Conservation (phyloP, 30 jellyfish, hydroid and myxozoan species). For the Catostylus mosaicus region DNA sequence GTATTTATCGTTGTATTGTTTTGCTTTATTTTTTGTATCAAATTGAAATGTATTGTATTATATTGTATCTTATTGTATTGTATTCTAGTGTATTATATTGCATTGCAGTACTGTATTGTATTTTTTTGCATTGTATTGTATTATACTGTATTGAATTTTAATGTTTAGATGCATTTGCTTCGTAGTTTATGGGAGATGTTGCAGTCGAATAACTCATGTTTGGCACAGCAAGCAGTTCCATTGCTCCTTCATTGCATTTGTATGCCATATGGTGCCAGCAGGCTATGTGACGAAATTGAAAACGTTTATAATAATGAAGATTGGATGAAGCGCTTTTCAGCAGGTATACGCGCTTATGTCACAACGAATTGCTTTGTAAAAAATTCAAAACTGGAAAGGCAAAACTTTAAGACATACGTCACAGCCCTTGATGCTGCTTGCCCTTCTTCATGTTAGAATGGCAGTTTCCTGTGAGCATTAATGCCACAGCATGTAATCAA, state of each 20-base stretch:
- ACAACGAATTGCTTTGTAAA: background rate
- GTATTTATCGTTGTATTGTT: no score
- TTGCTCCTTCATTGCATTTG: slow-evolving; percentile 81
- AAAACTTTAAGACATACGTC: background rate
- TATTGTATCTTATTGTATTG: no score
- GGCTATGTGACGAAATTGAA: slow-evolving; percentile 75
- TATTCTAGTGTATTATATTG: no score
- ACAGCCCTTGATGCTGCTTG: background rate
- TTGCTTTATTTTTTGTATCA: no score
- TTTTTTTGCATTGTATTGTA: no score
- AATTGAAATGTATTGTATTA: no score
- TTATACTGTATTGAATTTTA: background rate
- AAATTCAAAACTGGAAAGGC: no score
- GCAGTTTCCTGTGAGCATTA: no score
- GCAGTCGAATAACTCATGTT: slow-evolving; percentile 76
- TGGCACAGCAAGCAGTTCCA: slow-evolving; percentile 93
- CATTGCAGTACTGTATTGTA: slow-evolving; percentile 3
- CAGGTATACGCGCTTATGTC: slow-evolving; percentile 88
- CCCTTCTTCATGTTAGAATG: no score
- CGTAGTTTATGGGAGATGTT: slow-evolving; percentile 88
- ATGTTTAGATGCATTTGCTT: no score
- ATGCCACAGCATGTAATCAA: no score
- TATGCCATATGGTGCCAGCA: slow-evolving; percentile 86
- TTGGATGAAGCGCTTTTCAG: slow-evolving; percentile 91
- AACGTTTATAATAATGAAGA: slow-evolving; percentile 67